phyloP scores from a whole-genome alignment of 2,113 vertebrate genomes.

The Catharus minimus region DNA sequence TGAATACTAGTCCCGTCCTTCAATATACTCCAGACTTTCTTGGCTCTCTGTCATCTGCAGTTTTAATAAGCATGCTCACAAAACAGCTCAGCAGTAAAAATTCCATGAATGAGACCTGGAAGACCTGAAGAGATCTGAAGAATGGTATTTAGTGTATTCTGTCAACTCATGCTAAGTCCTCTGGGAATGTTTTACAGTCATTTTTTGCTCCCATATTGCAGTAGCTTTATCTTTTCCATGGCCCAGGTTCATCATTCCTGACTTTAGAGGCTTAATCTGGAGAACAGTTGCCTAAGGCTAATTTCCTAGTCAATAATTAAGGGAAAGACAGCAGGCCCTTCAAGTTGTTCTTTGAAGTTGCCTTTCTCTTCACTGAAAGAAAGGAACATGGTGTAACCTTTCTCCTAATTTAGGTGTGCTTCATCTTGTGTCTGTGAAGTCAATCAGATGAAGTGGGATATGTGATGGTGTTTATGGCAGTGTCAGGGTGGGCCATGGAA shows the following conservation, averaged over 20 bases:
- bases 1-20: background rate
- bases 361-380: background rate
- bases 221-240: background rate
- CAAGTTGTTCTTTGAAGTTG: background rate
- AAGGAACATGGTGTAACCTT: background rate
- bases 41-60: background rate
- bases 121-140: background rate
- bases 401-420: background rate
- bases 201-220: background rate
- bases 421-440: background rate
- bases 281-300: background rate
- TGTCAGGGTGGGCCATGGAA: background rate
- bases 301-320: constrained; percentile 23
- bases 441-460: background rate
- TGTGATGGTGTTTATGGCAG: background rate
- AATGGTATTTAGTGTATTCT: background rate
- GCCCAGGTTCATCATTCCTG: background rate
- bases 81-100: background rate
- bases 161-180: background rate
- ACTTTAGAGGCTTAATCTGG: background rate
- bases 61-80: background rate
- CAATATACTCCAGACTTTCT: background rate
- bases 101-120: background rate
- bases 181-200: background rate
- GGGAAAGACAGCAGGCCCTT: background rate